A percentile compares a stretch with the other conserved stretches of the same genome.
Conservation (phyloP, 1,140 invertebrate genomes). For the Drosophila mayri region DNA sequence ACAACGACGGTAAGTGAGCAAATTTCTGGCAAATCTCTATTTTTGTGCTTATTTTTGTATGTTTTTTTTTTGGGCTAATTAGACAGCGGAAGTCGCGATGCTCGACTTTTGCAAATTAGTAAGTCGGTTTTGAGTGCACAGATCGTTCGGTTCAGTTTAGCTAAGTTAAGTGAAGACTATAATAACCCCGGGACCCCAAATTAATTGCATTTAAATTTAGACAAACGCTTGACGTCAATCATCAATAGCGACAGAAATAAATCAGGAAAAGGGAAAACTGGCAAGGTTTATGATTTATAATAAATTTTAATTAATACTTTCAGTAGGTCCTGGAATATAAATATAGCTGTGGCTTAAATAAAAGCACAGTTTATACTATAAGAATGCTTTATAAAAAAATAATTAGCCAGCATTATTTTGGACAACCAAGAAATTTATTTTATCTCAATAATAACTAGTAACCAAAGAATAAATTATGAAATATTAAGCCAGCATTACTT, state of each 20-base stretch:
- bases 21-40: constrained; percentile 12
- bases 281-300: not conserved
- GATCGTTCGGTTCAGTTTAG: constrained; percentile 31
- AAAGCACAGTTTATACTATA: not conserved
- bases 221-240: constrained; percentile 51
- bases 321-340: not conserved
- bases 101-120: constrained; percentile 39
- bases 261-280: constrained; percentile 5
- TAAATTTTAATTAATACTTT: not conserved
- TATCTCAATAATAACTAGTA: no score
- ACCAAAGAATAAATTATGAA: not conserved
- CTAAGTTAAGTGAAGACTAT: constrained; percentile 32
- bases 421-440: no score
- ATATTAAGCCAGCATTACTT: not conserved
- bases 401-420: no score
- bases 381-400: not conserved
- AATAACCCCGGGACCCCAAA: constrained; percentile 17
- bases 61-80: constrained; percentile 39
- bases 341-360: not conserved
- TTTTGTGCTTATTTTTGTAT: not conserved
- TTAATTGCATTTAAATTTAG: constrained; percentile 75
- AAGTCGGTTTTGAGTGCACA: constrained; percentile 62
- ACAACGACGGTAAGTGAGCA: constrained; percentile 31
- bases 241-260: constrained; percentile 66
- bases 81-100: constrained; percentile 39